Base-by-base conservation (phyloP, 37 sponge, comb jelly and placozoan genomes). In the Geodia barretti region DNA sequence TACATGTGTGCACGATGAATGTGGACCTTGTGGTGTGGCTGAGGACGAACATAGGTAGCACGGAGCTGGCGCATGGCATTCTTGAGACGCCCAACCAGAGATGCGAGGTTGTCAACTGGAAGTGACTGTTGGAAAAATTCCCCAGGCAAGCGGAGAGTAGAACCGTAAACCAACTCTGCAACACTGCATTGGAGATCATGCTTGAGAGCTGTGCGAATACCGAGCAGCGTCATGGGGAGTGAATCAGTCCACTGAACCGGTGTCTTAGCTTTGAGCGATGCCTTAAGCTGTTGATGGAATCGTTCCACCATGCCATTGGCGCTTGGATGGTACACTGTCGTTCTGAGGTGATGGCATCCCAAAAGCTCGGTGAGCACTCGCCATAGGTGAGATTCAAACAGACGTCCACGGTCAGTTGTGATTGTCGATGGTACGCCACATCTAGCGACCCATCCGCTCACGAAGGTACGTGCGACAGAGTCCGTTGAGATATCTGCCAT, bases 241-340 rank as follows among this genome's bases (percentile, higher is more conserved):
- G 78, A 36, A 21, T 82, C 79, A 9, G 59, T 77, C 89, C 89
- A 88, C 25, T 25, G 31, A 2, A 20, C 11, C 4, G 74, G 83
- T 36, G 70, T 61, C 4, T 8, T 37, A 68, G 78, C 60, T 72
- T 68, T 81, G 21, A 88, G 70, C 7, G 79, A 21, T 47, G 89
- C 65, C 69, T 88, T 82, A 2, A 88, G 72, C 25, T 88, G 78
- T 3, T 76, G 54, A 43, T 87, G 87, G 8, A 88, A 72, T 35
- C 83, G 72, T 43, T 83, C 83, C n/a, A 81, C 73, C 73, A 88
- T 36, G 11, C 88, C 83, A 47, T 88, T 88, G 39, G 83, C 73
- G 37, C 41, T 20, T 3, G 89, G 78, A 61, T 82, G 72, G 43
- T 88, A 88, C 14, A 83, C 83, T 31, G 79, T 88, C 1, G 89